These are phyloP conservation scores for Centruroides sculpturatus DNA, from an alignment of 1,140 invertebrate genomes.

Conservation along the genomic window DNA sequence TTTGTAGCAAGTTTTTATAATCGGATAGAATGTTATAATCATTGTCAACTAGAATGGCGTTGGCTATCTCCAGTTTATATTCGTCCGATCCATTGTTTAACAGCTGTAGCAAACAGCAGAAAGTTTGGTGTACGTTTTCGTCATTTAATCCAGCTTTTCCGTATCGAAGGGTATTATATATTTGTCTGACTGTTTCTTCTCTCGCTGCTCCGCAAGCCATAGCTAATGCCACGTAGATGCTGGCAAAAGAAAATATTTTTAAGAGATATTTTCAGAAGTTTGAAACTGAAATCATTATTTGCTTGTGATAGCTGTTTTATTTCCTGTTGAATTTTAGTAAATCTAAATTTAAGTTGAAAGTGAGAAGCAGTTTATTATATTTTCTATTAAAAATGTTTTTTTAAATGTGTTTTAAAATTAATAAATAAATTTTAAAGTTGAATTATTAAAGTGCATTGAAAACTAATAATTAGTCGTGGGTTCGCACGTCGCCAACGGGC, in stretches of 20 bases:
- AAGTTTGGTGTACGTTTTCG: conserved; percentile 26
- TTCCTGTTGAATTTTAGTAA: too few species aligned
- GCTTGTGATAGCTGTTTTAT: not conserved
- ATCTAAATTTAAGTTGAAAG: too few species aligned
- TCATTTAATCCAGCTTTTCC: not conserved
- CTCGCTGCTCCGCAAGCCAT: conserved; percentile 21
- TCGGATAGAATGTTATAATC: conserved; percentile 36
- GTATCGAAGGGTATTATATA: conserved; percentile 9
- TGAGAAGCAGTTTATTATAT: too few species aligned
- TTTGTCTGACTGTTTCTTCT: conserved; percentile 16
- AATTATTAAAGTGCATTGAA: too few species aligned
- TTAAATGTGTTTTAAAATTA: too few species aligned
- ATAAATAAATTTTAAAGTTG: too few species aligned
- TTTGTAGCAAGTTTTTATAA: conserved; percentile 29
- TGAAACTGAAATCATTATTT: not conserved
- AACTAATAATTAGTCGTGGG: too few species aligned
- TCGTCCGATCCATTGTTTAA: not conserved
- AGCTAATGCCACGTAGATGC: conserved; percentile 19
- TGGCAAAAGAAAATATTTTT: conserved; percentile 19
- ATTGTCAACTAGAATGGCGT: not conserved
- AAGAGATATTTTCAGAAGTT: not conserved
- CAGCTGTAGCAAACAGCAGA: not conserved
- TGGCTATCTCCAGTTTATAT: not conserved
- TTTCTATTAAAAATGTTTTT: conserved; percentile 1
- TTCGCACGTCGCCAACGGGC: too few species aligned